Base-by-base conservation (phyloP, 2,113 vertebrate species). In the Mormoops blainvillei region DNA sequence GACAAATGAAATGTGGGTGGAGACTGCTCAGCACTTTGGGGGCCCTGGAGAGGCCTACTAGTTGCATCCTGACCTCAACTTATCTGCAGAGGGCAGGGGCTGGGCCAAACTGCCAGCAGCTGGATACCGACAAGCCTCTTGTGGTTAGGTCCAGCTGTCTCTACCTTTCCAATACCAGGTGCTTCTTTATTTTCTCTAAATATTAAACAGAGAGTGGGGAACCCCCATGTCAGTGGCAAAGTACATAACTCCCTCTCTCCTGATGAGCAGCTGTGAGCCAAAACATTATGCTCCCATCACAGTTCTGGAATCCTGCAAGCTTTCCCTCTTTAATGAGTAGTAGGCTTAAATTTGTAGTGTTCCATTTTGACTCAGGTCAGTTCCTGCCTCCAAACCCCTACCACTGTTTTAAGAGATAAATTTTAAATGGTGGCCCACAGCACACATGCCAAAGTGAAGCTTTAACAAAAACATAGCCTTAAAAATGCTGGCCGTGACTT, bases 221-320 rank as follows among this genome's bases (percentile, higher is more conserved):
- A 3, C 11, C 41, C 18, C 31, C 4, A 15, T 8, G 86, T 36
- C 4, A 4, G 1, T 38, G 16, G 54, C 45, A 38, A 52, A 10
- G 33, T 31, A 22, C n/a, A 45, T 16, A 14, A 65, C 63, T 24
- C 63, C 45, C 84, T 50, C 43, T 26, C 19, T 38, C 9, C 50
- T 2, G 20, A 20, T 38, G 33, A 26, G 33, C 12, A 26, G 48
- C 67, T 41, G 4, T 0, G 6, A 54, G 41, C 56, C 10, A 36
- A 61, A 28, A 36, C 19, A 38, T 22, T 16, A 56, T 0, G 33
- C 26, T 45, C 67, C 18, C 18, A n/a, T 4, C 5, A 22, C 12
- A 33, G 56, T 2, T 2, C n/a, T 65, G 8, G 28, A 36, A 26
- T 15, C 56, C 22, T 12, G 15, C 12, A 43, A 2, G 0, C 4